Conservation (phyloP, 1,140 invertebrate genomes). For the Drosophila lowei region DNA sequence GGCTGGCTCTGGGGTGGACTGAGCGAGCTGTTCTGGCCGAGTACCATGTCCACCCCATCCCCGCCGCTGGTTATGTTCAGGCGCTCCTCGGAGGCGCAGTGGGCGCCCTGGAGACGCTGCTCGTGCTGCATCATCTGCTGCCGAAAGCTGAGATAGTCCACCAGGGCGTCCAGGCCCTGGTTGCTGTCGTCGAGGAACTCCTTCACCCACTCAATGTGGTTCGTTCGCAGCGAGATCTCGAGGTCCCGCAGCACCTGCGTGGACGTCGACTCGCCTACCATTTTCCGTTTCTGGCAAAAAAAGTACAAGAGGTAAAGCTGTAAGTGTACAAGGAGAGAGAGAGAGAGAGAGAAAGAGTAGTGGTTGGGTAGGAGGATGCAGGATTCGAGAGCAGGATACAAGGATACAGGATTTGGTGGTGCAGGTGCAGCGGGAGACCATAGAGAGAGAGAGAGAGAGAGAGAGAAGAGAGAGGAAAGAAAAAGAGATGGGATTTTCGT, state of each 20-base stretch:
- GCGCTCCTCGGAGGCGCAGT: constrained; percentile 89
- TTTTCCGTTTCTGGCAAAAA: constrained; percentile 96
- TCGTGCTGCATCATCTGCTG: constrained; percentile 96
- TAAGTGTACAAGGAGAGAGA: constrained; percentile 75
- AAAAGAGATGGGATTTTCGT: constrained; percentile 3
- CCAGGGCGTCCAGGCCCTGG: constrained; percentile 96
- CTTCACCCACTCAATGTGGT: constrained; percentile 99
- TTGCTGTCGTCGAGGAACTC: constrained; percentile 98
- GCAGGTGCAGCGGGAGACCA: constrained; percentile 47
- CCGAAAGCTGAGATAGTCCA: constrained; percentile 98
- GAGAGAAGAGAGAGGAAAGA: constrained; percentile 1
- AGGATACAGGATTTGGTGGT: constrained; percentile 31
- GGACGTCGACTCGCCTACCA: constrained; percentile 98
- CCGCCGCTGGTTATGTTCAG: constrained; percentile 66
- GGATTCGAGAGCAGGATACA: constrained; percentile 24
- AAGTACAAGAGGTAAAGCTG: constrained; percentile 84
- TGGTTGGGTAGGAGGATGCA: constrained; percentile 8
- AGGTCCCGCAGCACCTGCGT: constrained; percentile 98
- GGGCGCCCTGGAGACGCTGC: constrained; percentile 89
- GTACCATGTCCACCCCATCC: constrained; percentile 48
- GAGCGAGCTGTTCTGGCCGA: constrained; percentile 55
- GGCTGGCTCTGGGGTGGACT: constrained; percentile 47
- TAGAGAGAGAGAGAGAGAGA: constrained; percentile 25
- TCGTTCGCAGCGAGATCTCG: constrained; percentile 98
- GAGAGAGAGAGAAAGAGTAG: constrained; percentile 29